Evolutionary conservation across 2,797 vertebrate genomes (phyloP).

Genomic region (Ciconia nigra): DNA sequence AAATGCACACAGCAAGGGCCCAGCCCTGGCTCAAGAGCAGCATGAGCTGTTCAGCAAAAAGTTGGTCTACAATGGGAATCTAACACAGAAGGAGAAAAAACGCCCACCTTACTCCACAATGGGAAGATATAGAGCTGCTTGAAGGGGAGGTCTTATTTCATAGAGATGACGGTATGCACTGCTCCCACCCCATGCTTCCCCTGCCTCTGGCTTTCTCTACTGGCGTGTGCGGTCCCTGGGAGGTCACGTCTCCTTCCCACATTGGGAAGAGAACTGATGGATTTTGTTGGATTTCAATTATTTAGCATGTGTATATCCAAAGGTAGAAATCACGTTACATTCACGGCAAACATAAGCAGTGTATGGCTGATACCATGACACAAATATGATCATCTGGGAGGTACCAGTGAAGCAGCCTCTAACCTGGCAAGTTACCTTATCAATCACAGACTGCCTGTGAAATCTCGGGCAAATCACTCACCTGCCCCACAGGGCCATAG

Average conservation of each 20-base stretch:
- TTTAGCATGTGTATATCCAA: neutral
- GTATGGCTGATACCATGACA: neutral
- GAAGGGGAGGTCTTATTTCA: neutral
- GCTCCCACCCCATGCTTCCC: neutral
- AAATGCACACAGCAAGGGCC: neutral
- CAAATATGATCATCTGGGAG: neutral
- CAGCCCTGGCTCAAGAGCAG: neutral
- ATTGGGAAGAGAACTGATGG: neutral
- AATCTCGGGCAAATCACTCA: neutral
- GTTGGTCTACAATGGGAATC: neutral
- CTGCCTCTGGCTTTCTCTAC: neutral
- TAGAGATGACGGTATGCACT: rapidly evolving
- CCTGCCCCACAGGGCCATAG: neutral
- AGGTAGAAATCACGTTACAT: neutral
- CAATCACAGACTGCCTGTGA: neutral
- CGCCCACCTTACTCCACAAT: neutral
- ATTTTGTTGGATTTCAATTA: neutral
- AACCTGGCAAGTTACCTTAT: neutral
- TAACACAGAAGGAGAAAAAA: neutral
- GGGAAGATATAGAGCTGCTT: neutral
- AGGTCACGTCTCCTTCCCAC: neutral
- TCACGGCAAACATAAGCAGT: neutral
- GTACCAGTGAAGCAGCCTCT: neutral
- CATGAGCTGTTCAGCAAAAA: neutral
- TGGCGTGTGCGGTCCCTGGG: rapidly evolving